phyloP scores from a whole-genome alignment of 2,797 vertebrate genomes.

The Sebastes jordani region DNA sequence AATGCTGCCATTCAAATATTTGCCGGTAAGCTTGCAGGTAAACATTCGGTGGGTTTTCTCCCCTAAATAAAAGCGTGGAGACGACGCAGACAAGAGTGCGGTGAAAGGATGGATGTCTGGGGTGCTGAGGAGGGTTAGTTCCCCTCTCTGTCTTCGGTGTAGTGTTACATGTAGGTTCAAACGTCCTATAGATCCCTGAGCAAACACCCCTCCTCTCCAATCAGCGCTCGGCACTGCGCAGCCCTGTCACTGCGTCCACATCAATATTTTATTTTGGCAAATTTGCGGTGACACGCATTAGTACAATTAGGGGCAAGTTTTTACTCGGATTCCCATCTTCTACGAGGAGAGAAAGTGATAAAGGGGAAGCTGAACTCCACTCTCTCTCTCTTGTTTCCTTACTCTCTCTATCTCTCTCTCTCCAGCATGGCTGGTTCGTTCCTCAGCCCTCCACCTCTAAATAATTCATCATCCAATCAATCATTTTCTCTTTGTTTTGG shows the following conservation, averaged over 20 bases:
- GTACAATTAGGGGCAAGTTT: slow-evolving; percentile 81
- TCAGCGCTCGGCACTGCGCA: slow-evolving; percentile 52
- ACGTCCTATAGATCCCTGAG: slow-evolving; percentile 71
- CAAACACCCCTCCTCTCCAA: slow-evolving; percentile 71
- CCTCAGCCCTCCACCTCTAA: slow-evolving; percentile 84
- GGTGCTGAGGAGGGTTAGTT: slow-evolving; percentile 7
- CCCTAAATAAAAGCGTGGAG: background rate
- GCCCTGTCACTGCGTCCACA: slow-evolving; percentile 66
- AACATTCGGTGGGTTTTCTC: slow-evolving; percentile 2
- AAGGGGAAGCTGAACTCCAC: slow-evolving; percentile 57
- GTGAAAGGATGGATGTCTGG: slow-evolving; percentile 18
- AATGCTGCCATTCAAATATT: background rate
- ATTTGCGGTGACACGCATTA: slow-evolving; percentile 81
- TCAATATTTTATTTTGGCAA: slow-evolving; percentile 82
- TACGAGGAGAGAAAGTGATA: slow-evolving; percentile 67
- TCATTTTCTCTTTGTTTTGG: slow-evolving; percentile 91
- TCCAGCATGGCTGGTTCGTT: slow-evolving; percentile 75
- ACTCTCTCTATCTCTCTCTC: slow-evolving; percentile 70
- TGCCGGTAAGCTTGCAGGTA: slow-evolving; percentile 9
- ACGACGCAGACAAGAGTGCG: background rate
- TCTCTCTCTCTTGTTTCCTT: slow-evolving; percentile 38
- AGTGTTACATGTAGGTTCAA: slow-evolving; percentile 71
- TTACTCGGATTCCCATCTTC: slow-evolving; percentile 77
- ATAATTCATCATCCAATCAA: slow-evolving; percentile 91
- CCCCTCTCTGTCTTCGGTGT: slow-evolving; percentile 38